phyloP scores from a whole-genome alignment of 2,888 invertebrate genomes.

The Agonopterix arenella region DNA sequence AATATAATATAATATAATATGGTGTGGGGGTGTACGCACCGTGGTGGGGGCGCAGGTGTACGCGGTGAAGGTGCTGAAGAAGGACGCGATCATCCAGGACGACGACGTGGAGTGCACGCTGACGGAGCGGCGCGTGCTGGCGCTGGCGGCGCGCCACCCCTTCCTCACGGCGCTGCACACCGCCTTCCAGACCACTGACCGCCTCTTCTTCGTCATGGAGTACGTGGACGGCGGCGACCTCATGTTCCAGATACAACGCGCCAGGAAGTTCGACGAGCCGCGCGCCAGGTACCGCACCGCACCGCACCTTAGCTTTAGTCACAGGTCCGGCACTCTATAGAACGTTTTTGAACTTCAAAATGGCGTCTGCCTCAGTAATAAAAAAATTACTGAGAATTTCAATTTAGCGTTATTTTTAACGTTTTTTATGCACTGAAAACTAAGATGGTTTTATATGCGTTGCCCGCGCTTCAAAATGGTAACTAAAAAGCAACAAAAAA shows the following conservation, averaged over 20 bases:
- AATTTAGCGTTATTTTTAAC: too few relatives aligned
- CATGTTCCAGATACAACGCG: conserved; percentile 99
- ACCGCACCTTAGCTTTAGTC: too few relatives aligned
- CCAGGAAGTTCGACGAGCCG: conserved; percentile 98
- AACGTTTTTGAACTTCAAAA: too few relatives aligned
- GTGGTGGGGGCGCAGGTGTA: conserved; percentile 80
- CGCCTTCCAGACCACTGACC: conserved; percentile 97
- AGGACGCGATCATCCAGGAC: conserved; percentile 98
- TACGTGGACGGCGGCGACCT: conserved; percentile 98
- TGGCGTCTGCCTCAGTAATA: too few relatives aligned
- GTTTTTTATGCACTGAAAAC: too few relatives aligned
- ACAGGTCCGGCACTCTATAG: too few relatives aligned
- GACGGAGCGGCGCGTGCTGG: conserved; percentile 98
- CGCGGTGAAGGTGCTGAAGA: conserved; percentile 94
- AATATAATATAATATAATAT: too few relatives aligned
- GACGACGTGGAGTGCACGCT: conserved; percentile 99
- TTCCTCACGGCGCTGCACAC: conserved; percentile 98
- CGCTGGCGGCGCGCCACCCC: conserved; percentile 97
- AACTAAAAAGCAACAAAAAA: too few relatives aligned
- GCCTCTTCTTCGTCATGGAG: conserved; percentile 99
- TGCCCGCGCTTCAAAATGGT: too few relatives aligned
- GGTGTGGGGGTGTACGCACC: not conserved
- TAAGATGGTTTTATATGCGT: too few relatives aligned
- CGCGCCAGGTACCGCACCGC: conserved; percentile 94
- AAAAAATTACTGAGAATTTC: too few relatives aligned